Evolutionary conservation across 2,797 vertebrate species (phyloP), one percentile per base, ranked within the genome.

Genomic region (Hozukius guyotensis): DNA sequence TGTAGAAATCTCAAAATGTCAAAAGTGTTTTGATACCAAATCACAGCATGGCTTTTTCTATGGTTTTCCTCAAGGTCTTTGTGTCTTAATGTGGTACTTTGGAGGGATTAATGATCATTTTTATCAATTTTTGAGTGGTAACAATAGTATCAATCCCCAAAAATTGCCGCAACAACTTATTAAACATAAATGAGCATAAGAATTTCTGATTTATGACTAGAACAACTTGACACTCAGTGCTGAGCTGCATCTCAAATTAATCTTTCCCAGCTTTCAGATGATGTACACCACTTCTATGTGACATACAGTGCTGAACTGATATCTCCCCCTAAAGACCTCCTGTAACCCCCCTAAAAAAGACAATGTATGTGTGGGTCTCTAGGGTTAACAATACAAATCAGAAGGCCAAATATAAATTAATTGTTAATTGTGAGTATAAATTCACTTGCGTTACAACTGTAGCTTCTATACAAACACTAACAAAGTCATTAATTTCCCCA

Each of bases 381-480:
- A 53, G 49, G 49, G 49, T 52, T 0, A n/a, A 9, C 0, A 53
- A 20, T 53, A 1, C 10, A 49, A n/a, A 53, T 22, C 49, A n/a
- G 9, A n/a, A 52, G 8, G 1, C 4, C 20, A 22, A 53, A n/a
- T n/a, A n/a, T 2, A 53, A n/a, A 53, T n/a, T 11, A 11, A 53
- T 5, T n/a, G 49, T 53, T 53, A 53, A 53, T 53, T 53, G 49
- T 53, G 49, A 53, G 49, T 53, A 8, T 78, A 31, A 59, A 73
- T 81, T 72, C 52, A 52, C 20, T 24, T 8, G 55, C 10, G 13
- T 52, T 32, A 24, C 53, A 53, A 55, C 20, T 60, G 64, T 8
- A 27, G 61, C 66, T 78, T 80, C 72, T 72, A 70, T 32, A 67
- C 68, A 69, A 55, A 20, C 71, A 78, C 36, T 66, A 69, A 53